Evolutionary conservation across 2,888 invertebrate species (phyloP).

Genomic region (Portevinia maculata): DNA sequence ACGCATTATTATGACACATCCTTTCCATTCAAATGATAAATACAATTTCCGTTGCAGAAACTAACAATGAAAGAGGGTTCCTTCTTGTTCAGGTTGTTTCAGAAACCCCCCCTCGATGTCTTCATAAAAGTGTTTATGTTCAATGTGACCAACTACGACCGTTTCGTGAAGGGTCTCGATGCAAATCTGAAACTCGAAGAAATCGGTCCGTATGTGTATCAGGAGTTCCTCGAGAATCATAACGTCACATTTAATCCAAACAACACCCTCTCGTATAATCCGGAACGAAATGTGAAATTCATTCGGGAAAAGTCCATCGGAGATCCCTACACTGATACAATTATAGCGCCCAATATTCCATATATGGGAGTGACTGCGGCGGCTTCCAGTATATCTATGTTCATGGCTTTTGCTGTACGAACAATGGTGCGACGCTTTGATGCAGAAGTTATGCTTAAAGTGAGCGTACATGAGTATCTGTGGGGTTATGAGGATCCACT

Average conservation of each 20-base stretch:
- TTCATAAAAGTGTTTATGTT: slow-evolving; percentile 88
- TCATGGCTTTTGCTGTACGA: slow-evolving; percentile 85
- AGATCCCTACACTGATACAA: slow-evolving; percentile 85
- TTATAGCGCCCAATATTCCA: slow-evolving; percentile 89
- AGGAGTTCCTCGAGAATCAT: slow-evolving; percentile 87
- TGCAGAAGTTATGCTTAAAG: slow-evolving; percentile 85
- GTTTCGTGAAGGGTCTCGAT: slow-evolving; percentile 86
- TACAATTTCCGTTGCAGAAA: slow-evolving; percentile 77
- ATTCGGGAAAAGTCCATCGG: slow-evolving; percentile 87
- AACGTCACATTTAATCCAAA: slow-evolving; percentile 87
- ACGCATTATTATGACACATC: slow-evolving; percentile 69
- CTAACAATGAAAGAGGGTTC: slow-evolving; percentile 84
- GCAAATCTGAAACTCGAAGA: slow-evolving; percentile 87
- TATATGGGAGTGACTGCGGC: slow-evolving; percentile 84
- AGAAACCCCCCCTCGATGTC: slow-evolving; percentile 87
- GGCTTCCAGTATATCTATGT: slow-evolving; percentile 79
- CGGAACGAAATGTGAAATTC: slow-evolving; percentile 85
- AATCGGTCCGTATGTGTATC: slow-evolving; percentile 92
- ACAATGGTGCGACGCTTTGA: slow-evolving; percentile 85
- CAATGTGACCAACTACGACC: slow-evolving; percentile 90
- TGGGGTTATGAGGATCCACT: slow-evolving; percentile 93
- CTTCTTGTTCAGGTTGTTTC: slow-evolving; percentile 86
- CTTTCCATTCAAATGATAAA: not conserved
- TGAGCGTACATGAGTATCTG: slow-evolving; percentile 88
- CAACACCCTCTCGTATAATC: slow-evolving; percentile 87